Percentiles rank a stretch among this genome's conserved stretches.
Conservation (phyloP, 1,140 invertebrate genomes). For the Drosophila subpulchrella region DNA sequence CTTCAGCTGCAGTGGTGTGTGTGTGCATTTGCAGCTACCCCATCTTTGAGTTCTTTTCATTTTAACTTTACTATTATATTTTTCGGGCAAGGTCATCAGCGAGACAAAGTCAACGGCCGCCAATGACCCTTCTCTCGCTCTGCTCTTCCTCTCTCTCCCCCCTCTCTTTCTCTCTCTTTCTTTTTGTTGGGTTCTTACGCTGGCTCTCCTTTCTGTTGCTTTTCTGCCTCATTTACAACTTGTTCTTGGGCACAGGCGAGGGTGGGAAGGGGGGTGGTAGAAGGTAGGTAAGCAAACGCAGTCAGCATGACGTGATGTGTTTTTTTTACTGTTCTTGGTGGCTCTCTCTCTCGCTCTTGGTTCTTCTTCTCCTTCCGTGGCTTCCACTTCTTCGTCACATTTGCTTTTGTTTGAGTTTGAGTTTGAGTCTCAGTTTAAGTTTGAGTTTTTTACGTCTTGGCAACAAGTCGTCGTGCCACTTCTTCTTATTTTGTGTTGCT, state of each 20-base stretch:
- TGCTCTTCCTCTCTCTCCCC: slow-evolving; percentile 3
- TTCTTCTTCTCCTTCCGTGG: slow-evolving; percentile 40
- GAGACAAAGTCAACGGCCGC: slow-evolving; percentile 84
- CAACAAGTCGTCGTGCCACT: slow-evolving; percentile 66
- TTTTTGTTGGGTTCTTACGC: slow-evolving; percentile 9
- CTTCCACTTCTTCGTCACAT: slow-evolving; percentile 64
- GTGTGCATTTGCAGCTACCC: slow-evolving; percentile 54
- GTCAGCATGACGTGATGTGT: slow-evolving; percentile 67
- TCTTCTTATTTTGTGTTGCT: slow-evolving; percentile 2
- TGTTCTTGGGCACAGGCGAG: slow-evolving; percentile 71
- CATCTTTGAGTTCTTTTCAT: slow-evolving; percentile 13
- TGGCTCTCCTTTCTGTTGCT: slow-evolving; percentile 34
- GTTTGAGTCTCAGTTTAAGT: slow-evolving; percentile 15
- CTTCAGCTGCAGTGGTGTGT: slow-evolving; percentile 1
- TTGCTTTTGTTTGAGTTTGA: slow-evolving; percentile 59
- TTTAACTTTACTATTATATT: slow-evolving; percentile 70
- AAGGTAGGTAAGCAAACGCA: slow-evolving; percentile 37
- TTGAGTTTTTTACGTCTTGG: slow-evolving; percentile 69
- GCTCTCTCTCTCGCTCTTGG: slow-evolving; percentile 27
- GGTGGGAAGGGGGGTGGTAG: not conserved
- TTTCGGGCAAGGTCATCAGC: slow-evolving; percentile 84
- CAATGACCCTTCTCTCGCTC: slow-evolving; percentile 76
- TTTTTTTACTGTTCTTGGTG: slow-evolving; percentile 51
- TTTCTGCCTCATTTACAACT: slow-evolving; percentile 76
- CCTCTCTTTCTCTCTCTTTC: slow-evolving; percentile 1